Conservation (phyloP, 2,888 invertebrate species). For the Noctuana brunneofusca region DNA sequence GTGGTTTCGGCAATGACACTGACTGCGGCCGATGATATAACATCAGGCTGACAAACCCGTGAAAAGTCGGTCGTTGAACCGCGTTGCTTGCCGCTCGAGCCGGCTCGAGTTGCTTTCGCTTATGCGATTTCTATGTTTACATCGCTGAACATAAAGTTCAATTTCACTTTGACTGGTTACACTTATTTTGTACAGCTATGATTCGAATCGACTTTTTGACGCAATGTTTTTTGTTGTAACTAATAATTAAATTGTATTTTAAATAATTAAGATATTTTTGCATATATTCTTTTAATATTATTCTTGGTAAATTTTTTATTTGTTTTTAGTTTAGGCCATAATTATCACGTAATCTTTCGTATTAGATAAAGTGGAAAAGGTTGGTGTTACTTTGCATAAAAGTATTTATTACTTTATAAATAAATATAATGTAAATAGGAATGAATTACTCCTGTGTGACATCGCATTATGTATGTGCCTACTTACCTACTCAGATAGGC, state of each 20-base stretch:
- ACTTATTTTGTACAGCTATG: constrained; percentile 60
- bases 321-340: too few relatives aligned
- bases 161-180: constrained; percentile 50
- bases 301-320: too few relatives aligned
- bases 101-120: constrained; percentile 68
- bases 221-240: constrained; percentile 41
- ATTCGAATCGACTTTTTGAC: constrained; percentile 53
- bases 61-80: constrained; percentile 83
- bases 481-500: too few relatives aligned
- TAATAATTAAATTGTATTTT: background rate
- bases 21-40: constrained; percentile 82
- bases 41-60: constrained; percentile 82
- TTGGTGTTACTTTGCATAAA: too few relatives aligned
- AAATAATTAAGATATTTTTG: background rate
- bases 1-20: constrained; percentile 82
- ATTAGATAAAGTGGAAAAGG: too few relatives aligned
- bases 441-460: too few relatives aligned
- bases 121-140: constrained; percentile 71
- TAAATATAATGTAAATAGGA: too few relatives aligned
- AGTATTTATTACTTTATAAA: too few relatives aligned
- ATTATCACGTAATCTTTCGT: too few relatives aligned
- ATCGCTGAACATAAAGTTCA: constrained; percentile 60
- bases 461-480: too few relatives aligned
- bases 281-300: constrained; percentile 19
- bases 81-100: constrained; percentile 58